A percentile compares a stretch with the other conserved stretches of the same genome.
phyloP scores from a whole-genome alignment of 1,140 invertebrate genomes.

The Wasmannia auropunctata region DNA sequence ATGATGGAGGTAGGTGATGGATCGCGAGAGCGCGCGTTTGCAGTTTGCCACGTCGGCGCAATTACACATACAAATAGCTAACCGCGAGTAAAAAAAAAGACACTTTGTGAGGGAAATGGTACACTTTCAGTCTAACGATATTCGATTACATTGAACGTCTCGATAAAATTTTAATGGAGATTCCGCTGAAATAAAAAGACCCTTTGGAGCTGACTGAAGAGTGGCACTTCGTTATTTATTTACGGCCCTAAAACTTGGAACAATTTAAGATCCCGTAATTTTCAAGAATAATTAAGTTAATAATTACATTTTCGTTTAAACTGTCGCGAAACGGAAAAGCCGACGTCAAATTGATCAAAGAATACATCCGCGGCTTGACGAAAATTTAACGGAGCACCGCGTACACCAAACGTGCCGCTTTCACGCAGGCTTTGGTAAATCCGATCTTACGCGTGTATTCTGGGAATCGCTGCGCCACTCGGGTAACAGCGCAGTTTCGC shows the following conservation, averaged over 20 bases:
- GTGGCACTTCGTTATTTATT: not conserved
- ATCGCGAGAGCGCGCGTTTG: conserved; percentile 24
- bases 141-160: not conserved
- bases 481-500: conserved; percentile 38
- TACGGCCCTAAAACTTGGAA: not conserved
- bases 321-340: conserved; percentile 12
- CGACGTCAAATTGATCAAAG: conserved; percentile 28
- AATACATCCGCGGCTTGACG: not conserved
- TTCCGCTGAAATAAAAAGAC: not conserved
- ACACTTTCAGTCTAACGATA: not conserved
- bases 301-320: not conserved
- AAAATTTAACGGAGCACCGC: conserved; percentile 7
- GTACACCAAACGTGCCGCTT: conserved; percentile 30
- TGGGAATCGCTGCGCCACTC: conserved; percentile 44
- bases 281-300: not conserved
- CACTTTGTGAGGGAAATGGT: not conserved
- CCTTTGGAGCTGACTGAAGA: not conserved
- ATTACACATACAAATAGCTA: conserved; percentile 43
- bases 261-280: not conserved
- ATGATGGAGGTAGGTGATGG: conserved; percentile 31
- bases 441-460: conserved; percentile 47
- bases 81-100: not conserved
- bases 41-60: not conserved
- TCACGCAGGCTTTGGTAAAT: conserved; percentile 40
- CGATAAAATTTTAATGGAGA: not conserved